Base-by-base conservation (phyloP, 2,113 vertebrate genomes). In the Philantomba maxwellii region DNA sequence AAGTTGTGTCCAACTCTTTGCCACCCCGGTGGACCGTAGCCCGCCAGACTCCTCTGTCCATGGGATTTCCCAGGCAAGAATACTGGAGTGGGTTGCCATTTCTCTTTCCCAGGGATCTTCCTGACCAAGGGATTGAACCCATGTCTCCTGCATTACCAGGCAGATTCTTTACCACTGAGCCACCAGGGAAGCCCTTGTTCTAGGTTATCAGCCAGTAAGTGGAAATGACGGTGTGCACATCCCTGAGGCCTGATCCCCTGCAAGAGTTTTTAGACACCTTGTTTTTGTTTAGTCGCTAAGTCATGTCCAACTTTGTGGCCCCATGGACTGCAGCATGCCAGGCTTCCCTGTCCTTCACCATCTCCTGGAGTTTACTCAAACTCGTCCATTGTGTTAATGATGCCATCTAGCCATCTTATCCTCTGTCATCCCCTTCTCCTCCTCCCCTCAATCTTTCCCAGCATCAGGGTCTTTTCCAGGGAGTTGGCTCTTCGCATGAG, bases 221-320 rank as follows among this genome's bases (percentile, higher is more conserved):
- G 33, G 64, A 84, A 58, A 75, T 6, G 1, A 33, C 3, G n/a
- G 39, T n/a, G 6, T 1, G 9, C 5, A 7, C 5, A 5, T 43
- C 39, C 58, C n/a, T 2, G 1, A 14, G 66, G 75, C 19, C 82
- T 28, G 64, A 55, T 16, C 25, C n/a, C 1, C 19, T n/a, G 45
- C 53, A 28, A 66, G 55, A 12, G 58, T 60, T 91, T 77, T 36
- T 0, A 66, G 45, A 94, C 89, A 10, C 47, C 77, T 87, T 16
- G 36, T 25, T 73, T 39, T 30, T 43, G 70, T 73, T 43, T 25
- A 39, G 70, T 73, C 2, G 3, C 36, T 73, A 43, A 25, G 70
- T 25, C 28, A 0, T 73, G 21, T 73, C 36, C 36, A 39, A 73
- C 36, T 73, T 43, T 73, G 70, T 39, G 36, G 21, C 70, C 36